Evolutionary conservation across 2,888 invertebrate genomes (phyloP).

Genomic region (Spisula subtruncata): DNA sequence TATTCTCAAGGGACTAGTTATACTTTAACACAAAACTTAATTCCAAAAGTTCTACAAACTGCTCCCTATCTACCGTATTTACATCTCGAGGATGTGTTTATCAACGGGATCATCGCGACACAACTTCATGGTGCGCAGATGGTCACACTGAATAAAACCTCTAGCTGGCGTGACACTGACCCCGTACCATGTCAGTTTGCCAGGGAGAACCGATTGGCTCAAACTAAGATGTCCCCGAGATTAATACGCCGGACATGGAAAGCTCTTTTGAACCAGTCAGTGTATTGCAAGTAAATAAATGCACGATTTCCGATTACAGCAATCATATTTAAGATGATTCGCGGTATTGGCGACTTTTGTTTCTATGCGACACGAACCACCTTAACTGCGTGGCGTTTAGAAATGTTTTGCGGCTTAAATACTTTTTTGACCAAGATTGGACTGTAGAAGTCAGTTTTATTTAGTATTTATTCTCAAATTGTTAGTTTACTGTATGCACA

Average conservation of each 20-base stretch:
- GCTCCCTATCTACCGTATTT: neutral
- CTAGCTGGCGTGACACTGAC: neutral
- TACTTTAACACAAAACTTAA: neutral
- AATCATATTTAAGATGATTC: no score
- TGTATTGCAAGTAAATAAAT: neutral
- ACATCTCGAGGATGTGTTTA: conserved; percentile 19
- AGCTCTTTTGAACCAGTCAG: neutral
- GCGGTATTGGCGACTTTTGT: no score
- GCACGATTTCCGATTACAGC: no score
- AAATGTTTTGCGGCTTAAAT: no score
- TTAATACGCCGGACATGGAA: conserved; percentile 1
- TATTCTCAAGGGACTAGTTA: conserved; percentile 18
- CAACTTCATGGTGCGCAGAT: conserved; percentile 13
- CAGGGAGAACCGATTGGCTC: neutral
- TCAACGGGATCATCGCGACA: neutral
- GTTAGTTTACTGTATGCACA: no score
- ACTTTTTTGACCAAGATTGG: no score
- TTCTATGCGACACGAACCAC: no score
- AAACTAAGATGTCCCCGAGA: neutral
- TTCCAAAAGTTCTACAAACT: neutral
- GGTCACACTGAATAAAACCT: neutral
- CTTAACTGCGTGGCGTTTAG: no score
- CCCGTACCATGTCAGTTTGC: neutral
- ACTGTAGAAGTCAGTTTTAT: no score
- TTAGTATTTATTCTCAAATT: no score